These are phyloP conservation scores for Micromys minutus DNA, from an alignment of 2,113 vertebrate genomes.

Conservation along the genomic window DNA sequence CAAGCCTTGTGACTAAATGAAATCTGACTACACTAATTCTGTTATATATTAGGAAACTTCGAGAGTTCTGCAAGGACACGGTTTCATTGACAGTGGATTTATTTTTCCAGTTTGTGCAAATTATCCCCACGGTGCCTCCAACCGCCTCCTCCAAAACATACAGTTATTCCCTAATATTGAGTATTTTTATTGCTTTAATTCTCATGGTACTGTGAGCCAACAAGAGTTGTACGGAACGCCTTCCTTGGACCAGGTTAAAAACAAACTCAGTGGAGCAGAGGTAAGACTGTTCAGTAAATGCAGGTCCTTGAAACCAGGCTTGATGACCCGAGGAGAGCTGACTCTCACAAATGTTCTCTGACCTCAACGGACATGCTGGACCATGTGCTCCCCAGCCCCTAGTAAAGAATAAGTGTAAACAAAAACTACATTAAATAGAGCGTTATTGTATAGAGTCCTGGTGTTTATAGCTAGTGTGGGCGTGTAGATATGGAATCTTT, in stretches of 20 bases:
- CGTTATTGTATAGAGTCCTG: not conserved
- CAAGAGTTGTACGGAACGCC: not conserved
- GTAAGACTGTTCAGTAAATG: not conserved
- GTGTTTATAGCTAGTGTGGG: not conserved
- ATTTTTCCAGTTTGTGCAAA: slow-evolving; percentile 57
- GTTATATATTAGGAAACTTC: slow-evolving; percentile 50
- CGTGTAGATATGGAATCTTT: not conserved
- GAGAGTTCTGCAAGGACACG: slow-evolving; percentile 68
- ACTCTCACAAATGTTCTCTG: not conserved
- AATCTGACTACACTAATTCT: slow-evolving; percentile 74
- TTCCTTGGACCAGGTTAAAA: not conserved
- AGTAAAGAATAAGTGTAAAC: not conserved
- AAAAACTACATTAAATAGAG: not conserved
- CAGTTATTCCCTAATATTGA: slow-evolving; percentile 24
- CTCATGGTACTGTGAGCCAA: not conserved
- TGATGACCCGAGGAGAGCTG: not conserved
- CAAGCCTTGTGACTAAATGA: slow-evolving; percentile 67
- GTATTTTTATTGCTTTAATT: not conserved
- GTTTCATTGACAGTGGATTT: slow-evolving; percentile 55
- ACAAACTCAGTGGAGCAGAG: not conserved
- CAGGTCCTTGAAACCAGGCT: too few species aligned
- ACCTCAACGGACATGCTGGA: not conserved
- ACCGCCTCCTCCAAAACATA: not conserved
- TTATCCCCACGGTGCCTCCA: not conserved
- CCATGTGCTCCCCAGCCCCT: not conserved